phyloP scores from a whole-genome alignment of 1,140 invertebrate genomes.

The Pararge aegeria region DNA sequence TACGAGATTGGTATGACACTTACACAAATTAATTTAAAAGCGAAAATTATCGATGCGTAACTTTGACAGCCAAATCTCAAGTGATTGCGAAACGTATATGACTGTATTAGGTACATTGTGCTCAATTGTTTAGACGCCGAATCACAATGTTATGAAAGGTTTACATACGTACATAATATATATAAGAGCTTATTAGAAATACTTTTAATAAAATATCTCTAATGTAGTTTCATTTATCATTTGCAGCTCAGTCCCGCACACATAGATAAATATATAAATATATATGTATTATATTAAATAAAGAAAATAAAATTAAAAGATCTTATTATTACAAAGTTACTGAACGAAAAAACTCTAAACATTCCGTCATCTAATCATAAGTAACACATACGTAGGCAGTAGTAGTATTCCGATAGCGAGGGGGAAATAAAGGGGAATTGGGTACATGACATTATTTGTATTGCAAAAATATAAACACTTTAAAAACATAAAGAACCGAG shows the following conservation, averaged over 20 bases:
- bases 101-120: background rate
- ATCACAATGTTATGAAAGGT: constrained; percentile 19
- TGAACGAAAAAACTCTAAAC: constrained; percentile 19
- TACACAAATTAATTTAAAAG: too few relatives aligned
- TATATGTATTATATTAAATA: constrained; percentile 3
- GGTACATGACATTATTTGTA: background rate
- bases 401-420: constrained; percentile 7
- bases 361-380: constrained; percentile 20
- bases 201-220: background rate
- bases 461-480: background rate
- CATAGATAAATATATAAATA: background rate
- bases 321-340: constrained; percentile 7
- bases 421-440: background rate
- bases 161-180: constrained; percentile 15
- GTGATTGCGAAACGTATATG: constrained; percentile 14
- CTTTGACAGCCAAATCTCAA: constrained; percentile 16
- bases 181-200: constrained; percentile 8
- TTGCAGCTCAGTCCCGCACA: constrained; percentile 5
- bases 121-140: constrained; percentile 4
- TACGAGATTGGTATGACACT: too few relatives aligned
- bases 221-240: constrained; percentile 6
- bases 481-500: too few relatives aligned
- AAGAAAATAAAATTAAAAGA: constrained; percentile 10
- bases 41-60: too few relatives aligned
- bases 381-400: constrained; percentile 23